Evolutionary conservation across 2,888 invertebrate species (phyloP).

Genomic region (Troides helena): DNA sequence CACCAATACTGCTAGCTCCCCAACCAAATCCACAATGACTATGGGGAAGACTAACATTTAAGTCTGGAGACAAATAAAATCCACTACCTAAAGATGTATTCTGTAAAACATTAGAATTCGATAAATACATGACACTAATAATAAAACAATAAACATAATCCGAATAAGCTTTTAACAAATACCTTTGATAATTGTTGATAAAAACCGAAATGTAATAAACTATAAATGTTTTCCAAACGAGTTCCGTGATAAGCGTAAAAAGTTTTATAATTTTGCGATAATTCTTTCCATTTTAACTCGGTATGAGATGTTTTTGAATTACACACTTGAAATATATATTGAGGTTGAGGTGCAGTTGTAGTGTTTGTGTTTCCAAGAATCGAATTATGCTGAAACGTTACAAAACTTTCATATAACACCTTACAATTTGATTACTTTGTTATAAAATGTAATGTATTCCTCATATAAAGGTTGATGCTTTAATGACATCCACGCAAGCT

Average conservation of each 20-base stretch:
- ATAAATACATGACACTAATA: background rate
- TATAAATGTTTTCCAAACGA: conserved; percentile 89
- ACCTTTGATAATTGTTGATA: conserved; percentile 86
- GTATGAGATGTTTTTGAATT: conserved; percentile 75
- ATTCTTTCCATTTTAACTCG: conserved; percentile 81
- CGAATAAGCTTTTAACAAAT: conserved; percentile 19
- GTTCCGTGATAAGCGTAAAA: conserved; percentile 90
- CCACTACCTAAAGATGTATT: conserved; percentile 85
- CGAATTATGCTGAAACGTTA: conserved; percentile 74
- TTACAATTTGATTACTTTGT: background rate
- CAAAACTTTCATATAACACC: background rate
- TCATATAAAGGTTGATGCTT: background rate
- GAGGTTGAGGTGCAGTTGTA: conserved; percentile 75
- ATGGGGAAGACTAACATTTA: conserved; percentile 85
- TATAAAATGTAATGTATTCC: background rate
- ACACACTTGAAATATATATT: conserved; percentile 84
- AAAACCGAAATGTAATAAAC: conserved; percentile 88
- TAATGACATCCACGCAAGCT: background rate
- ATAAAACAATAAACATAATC: background rate
- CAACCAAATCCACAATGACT: conserved; percentile 88
- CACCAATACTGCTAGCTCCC: conserved; percentile 87
- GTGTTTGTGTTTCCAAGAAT: conserved; percentile 76
- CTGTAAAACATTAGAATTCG: conserved; percentile 52
- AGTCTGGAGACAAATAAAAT: conserved; percentile 87
- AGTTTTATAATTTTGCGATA: conserved; percentile 76